These are phyloP conservation scores for Acrossocheilus fasciatus DNA, from an alignment of 2,797 vertebrate genomes.

Conservation along the genomic window DNA sequence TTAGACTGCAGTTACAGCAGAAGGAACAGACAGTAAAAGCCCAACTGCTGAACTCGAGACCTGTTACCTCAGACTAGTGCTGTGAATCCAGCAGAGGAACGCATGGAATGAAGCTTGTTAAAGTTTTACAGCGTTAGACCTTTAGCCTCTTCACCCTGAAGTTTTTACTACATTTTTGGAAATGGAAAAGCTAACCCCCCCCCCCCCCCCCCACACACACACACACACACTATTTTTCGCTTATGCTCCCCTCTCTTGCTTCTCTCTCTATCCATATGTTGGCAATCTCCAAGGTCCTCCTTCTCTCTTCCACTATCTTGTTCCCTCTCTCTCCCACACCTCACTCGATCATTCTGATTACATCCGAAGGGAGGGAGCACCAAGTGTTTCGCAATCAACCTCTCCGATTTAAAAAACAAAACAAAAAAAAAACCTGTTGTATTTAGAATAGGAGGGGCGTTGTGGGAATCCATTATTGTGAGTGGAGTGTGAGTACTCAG, in stretches of 20 bases:
- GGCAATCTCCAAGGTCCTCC: slow-evolving; percentile 57
- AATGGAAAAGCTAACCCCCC: neutral
- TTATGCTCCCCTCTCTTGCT: neutral
- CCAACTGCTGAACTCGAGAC: neutral
- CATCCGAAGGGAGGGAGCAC: slow-evolving; percentile 60
- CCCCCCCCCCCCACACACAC: too few species aligned
- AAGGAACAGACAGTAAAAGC: neutral
- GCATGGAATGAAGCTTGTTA: slow-evolving; percentile 13
- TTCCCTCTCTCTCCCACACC: slow-evolving; percentile 43
- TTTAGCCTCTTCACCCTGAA: neutral
- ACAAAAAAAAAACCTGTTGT: neutral
- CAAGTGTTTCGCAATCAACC: slow-evolving; percentile 59
- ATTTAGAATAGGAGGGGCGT: slow-evolving; percentile 34
- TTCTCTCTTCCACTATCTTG: slow-evolving; percentile 21
- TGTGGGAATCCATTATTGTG: slow-evolving; percentile 49
- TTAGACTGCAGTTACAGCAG: neutral
- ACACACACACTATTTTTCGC: too few species aligned
- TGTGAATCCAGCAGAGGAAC: neutral
- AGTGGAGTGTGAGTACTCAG: slow-evolving; percentile 43
- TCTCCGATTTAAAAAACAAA: slow-evolving; percentile 27
- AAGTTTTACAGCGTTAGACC: slow-evolving; percentile 13
- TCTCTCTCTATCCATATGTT: slow-evolving; percentile 64
- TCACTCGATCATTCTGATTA: slow-evolving; percentile 60
- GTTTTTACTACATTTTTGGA: slow-evolving; percentile 26
- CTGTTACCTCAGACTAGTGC: neutral